phyloP scores from a whole-genome alignment of 2,113 vertebrate species.

The Phycodurus eques region DNA sequence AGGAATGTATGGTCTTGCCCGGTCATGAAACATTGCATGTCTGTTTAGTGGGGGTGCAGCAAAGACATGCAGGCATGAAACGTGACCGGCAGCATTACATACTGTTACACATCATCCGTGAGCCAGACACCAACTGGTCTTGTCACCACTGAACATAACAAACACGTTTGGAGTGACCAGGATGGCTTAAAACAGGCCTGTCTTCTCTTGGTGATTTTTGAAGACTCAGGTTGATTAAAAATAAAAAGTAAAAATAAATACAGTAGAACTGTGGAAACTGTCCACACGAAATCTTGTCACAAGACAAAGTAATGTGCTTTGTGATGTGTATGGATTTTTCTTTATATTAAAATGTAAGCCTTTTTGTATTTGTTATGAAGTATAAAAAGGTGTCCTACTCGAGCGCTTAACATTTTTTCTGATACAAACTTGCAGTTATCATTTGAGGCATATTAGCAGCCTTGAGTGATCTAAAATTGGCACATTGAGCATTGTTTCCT shows the following conservation, averaged over 20 bases:
- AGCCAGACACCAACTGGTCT: slow-evolving; percentile 52
- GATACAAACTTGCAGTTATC: too few relatives aligned
- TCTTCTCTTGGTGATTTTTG: slow-evolving; percentile 4
- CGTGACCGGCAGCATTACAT: slow-evolving; percentile 43
- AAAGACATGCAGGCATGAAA: slow-evolving; percentile 51
- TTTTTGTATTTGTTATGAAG: too few relatives aligned
- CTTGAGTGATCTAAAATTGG: too few relatives aligned
- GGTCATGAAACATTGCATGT: slow-evolving; percentile 33
- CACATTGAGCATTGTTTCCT: too few relatives aligned
- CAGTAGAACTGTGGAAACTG: not conserved
- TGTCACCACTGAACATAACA: slow-evolving; percentile 43
- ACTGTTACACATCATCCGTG: slow-evolving; percentile 30
- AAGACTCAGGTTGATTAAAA: not conserved
- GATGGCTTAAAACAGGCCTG: slow-evolving; percentile 6
- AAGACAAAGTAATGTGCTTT: too few relatives aligned
- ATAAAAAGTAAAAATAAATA: not conserved
- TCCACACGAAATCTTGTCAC: too few relatives aligned
- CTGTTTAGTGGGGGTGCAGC: slow-evolving; percentile 33
- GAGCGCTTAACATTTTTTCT: too few relatives aligned
- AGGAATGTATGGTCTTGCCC: slow-evolving; percentile 23
- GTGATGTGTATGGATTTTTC: too few relatives aligned
- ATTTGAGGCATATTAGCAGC: too few relatives aligned
- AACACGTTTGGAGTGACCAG: slow-evolving; percentile 19
- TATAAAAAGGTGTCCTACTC: too few relatives aligned
- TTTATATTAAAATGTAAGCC: too few relatives aligned